Conservation (phyloP, 2,113 vertebrate genomes). For the Herpailurus yagouaroundi region DNA sequence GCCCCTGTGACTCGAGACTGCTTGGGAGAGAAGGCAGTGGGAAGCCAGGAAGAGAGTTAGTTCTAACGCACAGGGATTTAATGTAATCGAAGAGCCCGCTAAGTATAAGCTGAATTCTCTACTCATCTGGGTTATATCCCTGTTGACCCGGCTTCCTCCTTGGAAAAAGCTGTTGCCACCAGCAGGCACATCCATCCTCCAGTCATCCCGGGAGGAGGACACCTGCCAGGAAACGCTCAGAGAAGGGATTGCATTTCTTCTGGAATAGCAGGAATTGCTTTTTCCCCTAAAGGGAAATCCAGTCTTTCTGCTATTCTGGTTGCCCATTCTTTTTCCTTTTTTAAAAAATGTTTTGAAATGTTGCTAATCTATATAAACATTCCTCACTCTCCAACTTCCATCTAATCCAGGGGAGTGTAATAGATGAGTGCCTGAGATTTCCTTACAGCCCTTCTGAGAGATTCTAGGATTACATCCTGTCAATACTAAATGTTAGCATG, state of each 20-base stretch:
- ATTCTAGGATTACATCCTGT: constrained; percentile 5
- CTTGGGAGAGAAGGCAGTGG: neutral
- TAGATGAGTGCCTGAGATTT: neutral
- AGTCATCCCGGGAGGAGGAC: neutral
- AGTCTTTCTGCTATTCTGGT: neutral
- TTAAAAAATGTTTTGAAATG: neutral
- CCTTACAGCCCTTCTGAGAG: constrained; percentile 41
- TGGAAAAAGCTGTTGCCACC: neutral
- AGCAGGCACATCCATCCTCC: neutral
- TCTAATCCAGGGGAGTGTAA: neutral
- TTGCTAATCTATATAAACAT: neutral
- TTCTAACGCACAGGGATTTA: neutral
- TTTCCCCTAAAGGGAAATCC: neutral
- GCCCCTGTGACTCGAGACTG: neutral
- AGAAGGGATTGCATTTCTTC: neutral
- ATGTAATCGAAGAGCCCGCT: neutral
- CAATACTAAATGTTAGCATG: constrained; percentile 21
- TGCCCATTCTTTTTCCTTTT: neutral
- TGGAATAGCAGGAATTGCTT: neutral
- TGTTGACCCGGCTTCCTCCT: neutral
- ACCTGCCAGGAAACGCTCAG: neutral
- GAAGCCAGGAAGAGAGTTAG: neutral
- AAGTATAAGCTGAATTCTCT: neutral
- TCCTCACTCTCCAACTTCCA: neutral
- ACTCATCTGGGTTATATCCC: neutral